Conservation (phyloP, 2,113 vertebrate genomes). For the Alaudala cheleensis region DNA sequence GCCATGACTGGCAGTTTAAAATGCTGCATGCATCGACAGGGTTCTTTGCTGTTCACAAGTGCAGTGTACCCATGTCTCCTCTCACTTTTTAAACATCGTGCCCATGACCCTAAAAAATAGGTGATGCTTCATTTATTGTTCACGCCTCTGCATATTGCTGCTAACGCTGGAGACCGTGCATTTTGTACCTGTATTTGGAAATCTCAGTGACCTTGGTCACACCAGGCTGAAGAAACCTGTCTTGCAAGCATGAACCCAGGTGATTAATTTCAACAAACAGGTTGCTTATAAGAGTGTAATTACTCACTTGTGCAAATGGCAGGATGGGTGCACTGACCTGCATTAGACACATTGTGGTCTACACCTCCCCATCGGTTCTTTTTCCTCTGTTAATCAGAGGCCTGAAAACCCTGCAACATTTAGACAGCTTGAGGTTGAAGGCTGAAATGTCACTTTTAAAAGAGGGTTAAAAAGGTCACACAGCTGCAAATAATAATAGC, state of each 20-base stretch:
- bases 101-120: neutral
- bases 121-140: slow-evolving; percentile 21
- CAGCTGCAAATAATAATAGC: slow-evolving; percentile 86
- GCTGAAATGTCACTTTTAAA: slow-evolving; percentile 82
- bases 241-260: slow-evolving; percentile 4
- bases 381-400: slow-evolving; percentile 61
- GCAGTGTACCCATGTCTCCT: neutral
- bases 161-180: fast-evolving
- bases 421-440: slow-evolving; percentile 74
- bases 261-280: slow-evolving; percentile 55
- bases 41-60: neutral
- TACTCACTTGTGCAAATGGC: slow-evolving; percentile 13
- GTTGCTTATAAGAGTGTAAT: slow-evolving; percentile 26
- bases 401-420: slow-evolving; percentile 67
- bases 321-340: slow-evolving; percentile 37
- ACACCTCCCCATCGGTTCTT: slow-evolving; percentile 10
- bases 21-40: fast-evolving
- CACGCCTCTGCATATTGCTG: neutral
- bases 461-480: slow-evolving; percentile 79
- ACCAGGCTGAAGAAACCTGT: slow-evolving; percentile 24
- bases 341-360: neutral
- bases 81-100: neutral
- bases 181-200: neutral
- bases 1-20: neutral
- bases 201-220: neutral